Evolutionary conservation across 1,140 invertebrate genomes (phyloP), one percentile per base, ranked within the genome.

Genomic region (Drosophila mojavensis): DNA sequence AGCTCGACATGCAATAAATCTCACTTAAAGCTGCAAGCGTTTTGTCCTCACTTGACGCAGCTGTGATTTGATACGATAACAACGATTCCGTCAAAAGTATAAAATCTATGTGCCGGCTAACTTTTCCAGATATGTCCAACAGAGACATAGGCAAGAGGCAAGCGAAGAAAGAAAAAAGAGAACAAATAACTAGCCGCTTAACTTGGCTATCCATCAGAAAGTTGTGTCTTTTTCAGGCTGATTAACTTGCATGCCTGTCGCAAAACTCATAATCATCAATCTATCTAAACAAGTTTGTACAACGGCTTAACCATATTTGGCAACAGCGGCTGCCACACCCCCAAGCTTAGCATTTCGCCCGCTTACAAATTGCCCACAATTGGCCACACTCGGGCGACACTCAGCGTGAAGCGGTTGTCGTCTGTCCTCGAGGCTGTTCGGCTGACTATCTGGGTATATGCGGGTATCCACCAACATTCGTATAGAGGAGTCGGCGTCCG

Each of bases 251-350:
- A 56, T 51, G 55, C 28, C 63, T 73, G 64, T 67, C 71, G 59
- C 63, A 67, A 45, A 67, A 73, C 70, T 73, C 63, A 73, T 73
- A 73, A 67, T 73, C 70, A 73, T 73, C 70, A 64, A 73, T 73
- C 70, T 73, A 65, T 72, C 62, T 66, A 43, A 61, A 13, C 10
- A 58, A 73, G 70, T 60, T 60, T 28, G 55, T 45, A 60, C 70
- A 55, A 54, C 30, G 70, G 70, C 69, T 66, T 66, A 72, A 65
- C 63, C 63, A 54, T 66, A 33, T 60, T 59, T 60, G 39, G 55
- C 6, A 51, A 39, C 17, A 53, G 61, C 48, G 26, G 39, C 1
- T 47, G 43, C 41, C 33, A 61, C n/a, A 6, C 17, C 61, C 41
- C n/a, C 41, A 64, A 24, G 33, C 56, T 59, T 39, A 13, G 33